phyloP scores from a whole-genome alignment of 2,113 vertebrate genomes.

The Arothron firmamentum region DNA sequence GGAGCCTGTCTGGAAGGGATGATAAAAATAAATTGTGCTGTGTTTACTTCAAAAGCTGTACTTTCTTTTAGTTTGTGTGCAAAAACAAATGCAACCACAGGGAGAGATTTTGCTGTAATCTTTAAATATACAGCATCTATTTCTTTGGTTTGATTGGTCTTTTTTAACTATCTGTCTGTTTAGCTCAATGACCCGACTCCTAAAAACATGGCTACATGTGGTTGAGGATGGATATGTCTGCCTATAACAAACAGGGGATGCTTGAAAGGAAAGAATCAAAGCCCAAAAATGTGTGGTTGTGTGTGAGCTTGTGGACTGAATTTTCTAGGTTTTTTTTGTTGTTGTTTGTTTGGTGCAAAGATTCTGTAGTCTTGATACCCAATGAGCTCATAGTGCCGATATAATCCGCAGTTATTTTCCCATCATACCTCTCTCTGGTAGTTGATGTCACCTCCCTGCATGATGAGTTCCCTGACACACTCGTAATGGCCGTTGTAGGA shows the following conservation, averaged over 20 bases:
- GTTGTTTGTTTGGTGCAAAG: too few species aligned
- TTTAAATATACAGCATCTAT: too few species aligned
- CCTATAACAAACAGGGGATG: background rate
- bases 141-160: too few species aligned
- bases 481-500: slow-evolving; percentile 87
- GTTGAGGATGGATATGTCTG: too few species aligned
- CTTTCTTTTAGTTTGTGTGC: background rate
- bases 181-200: too few species aligned
- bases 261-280: background rate
- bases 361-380: too few species aligned
- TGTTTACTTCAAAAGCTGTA: background rate
- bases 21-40: slow-evolving; percentile 1
- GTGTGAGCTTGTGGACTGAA: background rate
- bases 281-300: background rate
- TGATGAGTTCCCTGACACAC: slow-evolving; percentile 86
- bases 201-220: too few species aligned
- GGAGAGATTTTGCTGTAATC: background rate
- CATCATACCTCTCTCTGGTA: slow-evolving; percentile 89
- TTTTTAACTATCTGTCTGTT: too few species aligned
- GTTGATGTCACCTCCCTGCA: slow-evolving; percentile 97
- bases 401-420: slow-evolving; percentile 1
- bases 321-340: too few species aligned
- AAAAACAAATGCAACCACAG: background rate
- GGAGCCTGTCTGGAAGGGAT: slow-evolving; percentile 84
- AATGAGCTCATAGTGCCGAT: background rate